Conservation (phyloP, 1,140 invertebrate genomes). For the Tetramorium parvispinum region DNA sequence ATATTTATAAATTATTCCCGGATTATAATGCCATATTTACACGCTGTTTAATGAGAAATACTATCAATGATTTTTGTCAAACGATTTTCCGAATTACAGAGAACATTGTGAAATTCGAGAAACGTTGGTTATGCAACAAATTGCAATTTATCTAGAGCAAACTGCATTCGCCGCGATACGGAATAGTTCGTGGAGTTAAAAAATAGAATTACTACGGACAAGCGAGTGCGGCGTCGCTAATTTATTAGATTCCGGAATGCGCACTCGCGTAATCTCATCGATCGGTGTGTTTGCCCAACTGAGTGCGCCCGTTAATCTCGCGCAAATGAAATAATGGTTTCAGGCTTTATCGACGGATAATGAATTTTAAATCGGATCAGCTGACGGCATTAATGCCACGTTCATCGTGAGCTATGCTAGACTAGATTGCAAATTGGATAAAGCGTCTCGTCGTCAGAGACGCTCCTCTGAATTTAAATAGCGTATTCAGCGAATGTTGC, state of each 20-base stretch:
- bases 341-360: constrained; percentile 76
- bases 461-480: constrained; percentile 57
- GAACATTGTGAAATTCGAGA: background rate
- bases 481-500: constrained; percentile 36
- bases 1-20: background rate
- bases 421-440: constrained; percentile 73
- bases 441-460: constrained; percentile 55
- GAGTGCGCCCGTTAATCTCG: constrained; percentile 74
- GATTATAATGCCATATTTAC: background rate
- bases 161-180: constrained; percentile 47
- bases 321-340: constrained; percentile 76
- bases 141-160: constrained; percentile 58
- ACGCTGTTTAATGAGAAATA: background rate
- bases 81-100: background rate
- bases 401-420: constrained; percentile 68
- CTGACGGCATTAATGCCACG: constrained; percentile 70
- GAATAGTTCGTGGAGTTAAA: constrained; percentile 52
- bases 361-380: constrained; percentile 78
- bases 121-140: background rate
- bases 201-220: constrained; percentile 66
- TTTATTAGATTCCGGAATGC: constrained; percentile 77
- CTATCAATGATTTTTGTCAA: background rate
- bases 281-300: constrained; percentile 75
- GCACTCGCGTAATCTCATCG: constrained; percentile 71
- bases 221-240: constrained; percentile 71